Evolutionary conservation across 2,797 vertebrate species (phyloP).

Genomic region (Falco novaeseelandiae): DNA sequence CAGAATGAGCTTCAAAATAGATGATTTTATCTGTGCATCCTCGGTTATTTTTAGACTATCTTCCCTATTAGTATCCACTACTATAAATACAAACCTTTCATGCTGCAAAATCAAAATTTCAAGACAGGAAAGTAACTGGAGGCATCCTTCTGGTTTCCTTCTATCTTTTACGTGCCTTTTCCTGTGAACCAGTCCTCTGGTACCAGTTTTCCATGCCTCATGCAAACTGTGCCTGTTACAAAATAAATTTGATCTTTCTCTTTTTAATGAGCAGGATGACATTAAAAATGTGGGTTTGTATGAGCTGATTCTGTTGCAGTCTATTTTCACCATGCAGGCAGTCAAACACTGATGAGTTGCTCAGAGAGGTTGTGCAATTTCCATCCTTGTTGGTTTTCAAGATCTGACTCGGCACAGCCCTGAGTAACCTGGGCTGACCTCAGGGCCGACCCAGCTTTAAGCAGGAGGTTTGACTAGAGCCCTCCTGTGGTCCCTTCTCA

Average conservation of each 20-base stretch:
- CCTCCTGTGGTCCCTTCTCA: background rate
- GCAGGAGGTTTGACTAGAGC: background rate
- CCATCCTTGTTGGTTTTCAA: background rate
- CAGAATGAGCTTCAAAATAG: background rate
- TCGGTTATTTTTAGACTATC: background rate
- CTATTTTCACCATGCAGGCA: background rate
- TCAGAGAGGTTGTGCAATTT: background rate
- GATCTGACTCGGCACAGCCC: background rate
- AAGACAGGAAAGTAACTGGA: background rate
- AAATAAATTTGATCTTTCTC: slow-evolving; percentile 37
- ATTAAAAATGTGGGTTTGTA: background rate
- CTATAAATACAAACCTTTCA: slow-evolving; percentile 1
- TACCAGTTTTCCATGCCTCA: background rate
- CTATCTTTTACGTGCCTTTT: background rate
- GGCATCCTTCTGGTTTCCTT: background rate
- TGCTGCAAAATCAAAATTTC: background rate
- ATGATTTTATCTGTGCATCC: background rate
- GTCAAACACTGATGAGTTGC: background rate
- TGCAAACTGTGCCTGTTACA: background rate
- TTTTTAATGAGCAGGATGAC: slow-evolving; percentile 30
- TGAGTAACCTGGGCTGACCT: background rate
- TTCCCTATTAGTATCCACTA: background rate
- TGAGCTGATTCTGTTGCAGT: background rate
- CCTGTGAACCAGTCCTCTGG: background rate
- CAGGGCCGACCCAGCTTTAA: background rate